Evolutionary conservation across 2,888 invertebrate genomes (phyloP).

Genomic region (Phalera bucephala): DNA sequence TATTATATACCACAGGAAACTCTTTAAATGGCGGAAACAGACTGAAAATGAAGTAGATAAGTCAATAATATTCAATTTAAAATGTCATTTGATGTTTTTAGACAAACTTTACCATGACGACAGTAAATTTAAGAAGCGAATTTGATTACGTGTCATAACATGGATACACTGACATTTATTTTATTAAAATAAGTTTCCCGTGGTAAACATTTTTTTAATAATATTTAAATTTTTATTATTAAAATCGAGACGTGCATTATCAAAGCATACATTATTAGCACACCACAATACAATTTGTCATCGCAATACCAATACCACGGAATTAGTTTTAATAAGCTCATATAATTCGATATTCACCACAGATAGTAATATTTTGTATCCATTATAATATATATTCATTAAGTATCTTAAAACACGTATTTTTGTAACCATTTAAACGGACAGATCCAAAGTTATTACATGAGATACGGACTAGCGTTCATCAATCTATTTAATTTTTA

Average conservation of each 20-base stretch:
- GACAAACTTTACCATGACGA: no score
- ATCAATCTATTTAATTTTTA: constrained; percentile 44
- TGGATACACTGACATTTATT: no score
- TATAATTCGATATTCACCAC: constrained; percentile 82
- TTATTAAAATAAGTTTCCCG: not conserved
- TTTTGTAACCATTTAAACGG: constrained; percentile 48
- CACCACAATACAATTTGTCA: constrained; percentile 37
- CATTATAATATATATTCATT: constrained; percentile 42
- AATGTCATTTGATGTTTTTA: no score
- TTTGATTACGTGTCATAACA: no score
- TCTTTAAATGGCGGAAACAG: no score
- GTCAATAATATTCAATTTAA: no score
- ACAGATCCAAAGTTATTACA: constrained; percentile 73
- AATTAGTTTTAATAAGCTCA: constrained; percentile 80
- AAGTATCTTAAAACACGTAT: constrained; percentile 70
- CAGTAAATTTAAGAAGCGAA: no score
- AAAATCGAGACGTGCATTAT: constrained; percentile 57
- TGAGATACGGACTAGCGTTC: constrained; percentile 73
- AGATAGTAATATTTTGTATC: constrained; percentile 72
- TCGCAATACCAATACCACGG: constrained; percentile 59
- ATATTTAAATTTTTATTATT: constrained; percentile 6
- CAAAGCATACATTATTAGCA: constrained; percentile 49
- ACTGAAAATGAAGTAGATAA: no score
- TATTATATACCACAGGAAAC: no score
- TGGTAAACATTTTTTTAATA: not conserved